Base-by-base conservation (phyloP, 2,888 invertebrate species). In the Epiblema foenella region DNA sequence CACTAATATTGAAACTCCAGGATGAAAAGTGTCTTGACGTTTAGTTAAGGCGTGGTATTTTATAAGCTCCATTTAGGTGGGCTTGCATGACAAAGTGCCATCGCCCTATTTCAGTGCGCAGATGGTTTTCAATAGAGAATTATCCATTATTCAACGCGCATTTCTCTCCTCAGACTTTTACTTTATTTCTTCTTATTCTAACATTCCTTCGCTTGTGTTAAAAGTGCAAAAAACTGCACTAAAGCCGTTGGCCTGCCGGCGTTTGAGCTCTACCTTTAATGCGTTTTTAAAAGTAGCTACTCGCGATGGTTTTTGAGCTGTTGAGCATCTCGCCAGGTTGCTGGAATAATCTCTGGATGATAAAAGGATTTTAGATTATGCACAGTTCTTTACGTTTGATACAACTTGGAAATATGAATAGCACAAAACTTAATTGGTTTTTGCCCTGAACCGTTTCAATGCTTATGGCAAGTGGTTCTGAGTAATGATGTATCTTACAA, bases 91-190 rank as follows among this genome's bases (percentile, higher is more conserved):
- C 64, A 73, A 73, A 73, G 56, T 73, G 65, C 69, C 60, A 73
- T 72, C 68, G 42, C 66, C 65, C 69, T 69, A 56, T 65, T 73
- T 59, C 62, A 67, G 62, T 39, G 59, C 46, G 60, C 69, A 73
- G 69, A 69, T 58, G 69, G 69, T 65, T 66, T 73, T 69, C 65
- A 73, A 73, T 73, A 69, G 73, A 73, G 62, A 73, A 69, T 69
- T 69, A 69, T 73, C 69, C 69, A 73, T 71, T 71, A 71, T 71
- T 71, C 71, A 71, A 66, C 71, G 57, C 67, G 67, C 71, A 71
- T 71, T 71, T 62, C 46, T 67, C 71, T 71, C 66, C 62, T 71
- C 67, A 71, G 66, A 71, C 54, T 67, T n/a, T n/a, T 57, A 66
- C 71, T 66, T 66, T 67, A 71, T 71, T 71, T 62, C 71, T 65